Conservation (phyloP, 1,140 invertebrate species). For the Campoletis sonorensis region DNA sequence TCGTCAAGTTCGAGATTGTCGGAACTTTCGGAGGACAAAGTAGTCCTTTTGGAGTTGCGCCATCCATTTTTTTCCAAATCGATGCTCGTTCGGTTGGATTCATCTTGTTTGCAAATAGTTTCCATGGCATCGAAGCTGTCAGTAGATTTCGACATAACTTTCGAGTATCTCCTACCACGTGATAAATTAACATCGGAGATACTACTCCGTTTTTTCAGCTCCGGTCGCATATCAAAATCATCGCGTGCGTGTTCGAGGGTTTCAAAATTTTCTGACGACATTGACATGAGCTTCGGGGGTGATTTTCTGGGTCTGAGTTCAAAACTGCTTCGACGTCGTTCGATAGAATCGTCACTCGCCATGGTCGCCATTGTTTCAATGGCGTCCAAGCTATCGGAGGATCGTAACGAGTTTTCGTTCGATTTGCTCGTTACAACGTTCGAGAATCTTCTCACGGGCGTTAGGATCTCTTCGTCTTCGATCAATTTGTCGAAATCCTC, state of each 20-base stretch:
- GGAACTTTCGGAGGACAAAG: conserved; percentile 70
- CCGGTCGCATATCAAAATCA: conserved; percentile 48
- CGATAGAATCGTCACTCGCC: conserved; percentile 67
- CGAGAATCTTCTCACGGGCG: conserved; percentile 58
- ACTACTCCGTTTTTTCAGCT: conserved; percentile 68
- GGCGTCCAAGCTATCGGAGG: conserved; percentile 69
- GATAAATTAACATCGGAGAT: conserved; percentile 69
- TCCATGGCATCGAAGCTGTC: conserved; percentile 68
- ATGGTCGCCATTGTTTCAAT: conserved; percentile 62
- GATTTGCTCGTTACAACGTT: conserved; percentile 63
- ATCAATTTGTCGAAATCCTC: conserved; percentile 53
- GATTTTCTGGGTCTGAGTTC: conserved; percentile 59
- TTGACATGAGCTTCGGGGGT: conserved; percentile 66
- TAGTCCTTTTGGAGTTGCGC: conserved; percentile 47
- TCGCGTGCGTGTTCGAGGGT: conserved; percentile 52
- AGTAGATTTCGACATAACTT: conserved; percentile 62
- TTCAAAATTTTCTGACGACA: conserved; percentile 73
- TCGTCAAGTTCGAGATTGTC: conserved; percentile 70
- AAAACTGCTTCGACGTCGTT: conserved; percentile 67
- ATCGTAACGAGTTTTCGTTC: conserved; percentile 66
- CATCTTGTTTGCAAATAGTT: conserved; percentile 43
- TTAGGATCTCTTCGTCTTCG: conserved; percentile 62
- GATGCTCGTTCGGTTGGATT: conserved; percentile 37
- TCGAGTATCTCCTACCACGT: conserved; percentile 55
- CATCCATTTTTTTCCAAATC: conserved; percentile 45